These are phyloP conservation scores for Aricia agestis DNA, from an alignment of 1,140 invertebrate genomes.

Conservation along the genomic window DNA sequence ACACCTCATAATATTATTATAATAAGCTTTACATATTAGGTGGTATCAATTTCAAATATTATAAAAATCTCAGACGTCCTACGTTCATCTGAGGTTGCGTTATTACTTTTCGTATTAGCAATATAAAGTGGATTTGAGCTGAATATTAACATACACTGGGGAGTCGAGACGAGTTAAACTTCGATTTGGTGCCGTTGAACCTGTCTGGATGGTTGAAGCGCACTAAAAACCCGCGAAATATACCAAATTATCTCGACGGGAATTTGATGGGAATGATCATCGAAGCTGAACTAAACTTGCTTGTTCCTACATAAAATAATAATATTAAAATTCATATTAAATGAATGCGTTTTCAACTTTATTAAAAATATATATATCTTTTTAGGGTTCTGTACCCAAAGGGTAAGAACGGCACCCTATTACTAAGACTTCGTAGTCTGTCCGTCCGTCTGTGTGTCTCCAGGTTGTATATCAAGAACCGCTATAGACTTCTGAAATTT, in stretches of 20 bases:
- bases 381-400: too few relatives aligned
- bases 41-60: neutral
- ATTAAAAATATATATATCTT: too few relatives aligned
- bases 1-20: too few relatives aligned
- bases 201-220: neutral
- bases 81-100: neutral
- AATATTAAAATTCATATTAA: too few relatives aligned
- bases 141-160: constrained; percentile 1
- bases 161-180: neutral
- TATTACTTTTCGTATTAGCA: constrained; percentile 1
- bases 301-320: too few relatives aligned
- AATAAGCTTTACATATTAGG: neutral
- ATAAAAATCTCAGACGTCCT: neutral
- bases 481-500: too few relatives aligned
- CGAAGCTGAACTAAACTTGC: neutral
- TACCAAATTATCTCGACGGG: neutral
- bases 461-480: too few relatives aligned
- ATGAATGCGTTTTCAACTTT: too few relatives aligned
- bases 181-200: neutral
- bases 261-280: neutral
- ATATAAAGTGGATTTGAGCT: neutral
- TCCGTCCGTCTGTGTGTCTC: too few relatives aligned
- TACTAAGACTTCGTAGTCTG: too few relatives aligned
- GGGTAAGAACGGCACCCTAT: too few relatives aligned
- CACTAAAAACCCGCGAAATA: neutral